Evolutionary conservation across 2,113 vertebrate species (phyloP).

Genomic region (Choloepus hoffmanni): DNA sequence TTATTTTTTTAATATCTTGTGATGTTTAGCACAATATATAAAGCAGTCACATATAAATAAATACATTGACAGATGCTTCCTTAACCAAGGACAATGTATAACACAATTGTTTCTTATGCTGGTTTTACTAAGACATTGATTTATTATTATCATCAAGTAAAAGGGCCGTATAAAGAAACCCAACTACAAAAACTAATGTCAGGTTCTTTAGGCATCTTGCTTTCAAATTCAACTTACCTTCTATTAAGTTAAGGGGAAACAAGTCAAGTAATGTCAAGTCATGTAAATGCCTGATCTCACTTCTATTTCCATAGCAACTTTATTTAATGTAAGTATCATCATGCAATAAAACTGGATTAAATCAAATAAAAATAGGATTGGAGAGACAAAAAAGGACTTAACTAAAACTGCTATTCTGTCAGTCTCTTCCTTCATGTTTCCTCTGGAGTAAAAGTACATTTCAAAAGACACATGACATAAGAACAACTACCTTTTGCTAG

Average conservation of each 20-base stretch:
- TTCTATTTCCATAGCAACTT: conserved; percentile 67
- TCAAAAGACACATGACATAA: background rate
- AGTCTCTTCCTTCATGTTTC: background rate
- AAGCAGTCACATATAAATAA: background rate
- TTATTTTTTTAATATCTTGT: background rate
- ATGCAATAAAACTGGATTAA: conserved; percentile 29
- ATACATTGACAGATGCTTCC: background rate
- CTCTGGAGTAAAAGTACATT: background rate
- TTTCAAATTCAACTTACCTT: conserved; percentile 42
- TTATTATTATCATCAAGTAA: conserved; percentile 34
- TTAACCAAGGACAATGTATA: background rate
- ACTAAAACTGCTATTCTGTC: background rate
- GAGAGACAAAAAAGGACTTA: background rate
- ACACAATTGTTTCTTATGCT: background rate
- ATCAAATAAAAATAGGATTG: conserved; percentile 44
- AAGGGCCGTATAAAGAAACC: background rate
- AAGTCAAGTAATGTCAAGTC: conserved; percentile 51
- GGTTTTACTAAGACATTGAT: conserved; percentile 20
- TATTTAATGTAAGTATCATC: conserved; percentile 62
- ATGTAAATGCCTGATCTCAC: conserved; percentile 26
- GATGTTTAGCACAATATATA: background rate
- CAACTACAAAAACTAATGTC: conserved; percentile 18
- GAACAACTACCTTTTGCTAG: background rate
- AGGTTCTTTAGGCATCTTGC: conserved; percentile 43
- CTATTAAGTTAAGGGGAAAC: conserved; percentile 58